Percentiles rank a stretch among this genome's conserved stretches.
phyloP scores from a whole-genome alignment of 2,888 invertebrate species.

The Lingula anatina region DNA sequence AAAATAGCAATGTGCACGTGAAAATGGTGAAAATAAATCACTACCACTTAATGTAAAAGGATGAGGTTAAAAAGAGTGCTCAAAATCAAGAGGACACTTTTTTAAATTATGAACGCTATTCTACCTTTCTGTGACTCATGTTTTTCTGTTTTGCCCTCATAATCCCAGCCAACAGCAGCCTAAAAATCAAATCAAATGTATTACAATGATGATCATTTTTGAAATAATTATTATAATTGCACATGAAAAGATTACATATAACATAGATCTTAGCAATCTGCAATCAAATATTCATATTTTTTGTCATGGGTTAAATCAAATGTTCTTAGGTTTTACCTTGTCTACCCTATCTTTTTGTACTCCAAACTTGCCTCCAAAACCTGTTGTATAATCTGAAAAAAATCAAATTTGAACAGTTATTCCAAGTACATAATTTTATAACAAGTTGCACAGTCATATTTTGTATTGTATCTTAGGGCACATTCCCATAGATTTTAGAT shows the following conservation, averaged over 20 bases:
- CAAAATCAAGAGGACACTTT: no score
- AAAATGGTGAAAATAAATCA: no score
- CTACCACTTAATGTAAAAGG: no score
- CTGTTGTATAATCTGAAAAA: slow-evolving; percentile 39
- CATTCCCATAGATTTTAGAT: no score
- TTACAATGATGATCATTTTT: background rate
- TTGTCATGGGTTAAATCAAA: background rate
- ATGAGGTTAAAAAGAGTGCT: no score
- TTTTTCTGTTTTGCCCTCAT: slow-evolving; percentile 18
- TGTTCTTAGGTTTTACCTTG: background rate
- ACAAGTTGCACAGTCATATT: no score
- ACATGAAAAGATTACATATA: background rate
- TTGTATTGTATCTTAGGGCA: no score
- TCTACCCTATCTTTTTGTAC: no score
- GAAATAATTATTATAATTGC: background rate
- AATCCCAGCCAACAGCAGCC: slow-evolving; percentile 44
- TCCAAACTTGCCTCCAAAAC: slow-evolving; percentile 53
- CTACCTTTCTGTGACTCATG: slow-evolving; percentile 52
- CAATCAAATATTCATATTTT: background rate
- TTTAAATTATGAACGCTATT: slow-evolving; percentile 7
- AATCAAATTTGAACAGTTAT: slow-evolving; percentile 1
- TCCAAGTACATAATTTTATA: no score
- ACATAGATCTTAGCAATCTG: background rate
- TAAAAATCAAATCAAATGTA: no score
- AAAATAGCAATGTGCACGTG: no score